These are phyloP conservation scores for Telenomus remus DNA, from an alignment of 1,140 invertebrate species.

Conservation along the genomic window DNA sequence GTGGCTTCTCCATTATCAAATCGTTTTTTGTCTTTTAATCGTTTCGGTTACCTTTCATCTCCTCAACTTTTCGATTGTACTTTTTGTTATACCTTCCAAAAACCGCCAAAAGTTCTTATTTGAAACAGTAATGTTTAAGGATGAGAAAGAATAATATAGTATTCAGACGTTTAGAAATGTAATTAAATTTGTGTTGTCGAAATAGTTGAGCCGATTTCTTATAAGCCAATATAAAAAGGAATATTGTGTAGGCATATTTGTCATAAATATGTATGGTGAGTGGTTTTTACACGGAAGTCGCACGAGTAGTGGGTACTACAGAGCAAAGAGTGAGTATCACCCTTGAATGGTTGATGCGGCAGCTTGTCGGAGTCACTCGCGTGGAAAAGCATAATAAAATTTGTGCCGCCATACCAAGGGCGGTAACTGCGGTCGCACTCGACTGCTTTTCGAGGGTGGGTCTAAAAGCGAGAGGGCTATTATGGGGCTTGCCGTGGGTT, in stretches of 20 bases:
- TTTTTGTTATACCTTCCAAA: too few relatives aligned
- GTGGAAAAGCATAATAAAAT: conserved; percentile 63
- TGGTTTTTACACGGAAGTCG: conserved; percentile 49
- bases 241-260: conserved; percentile 46
- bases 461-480: conserved; percentile 59
- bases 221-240: conserved; percentile 3
- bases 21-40: conserved; percentile 2
- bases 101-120: too few relatives aligned
- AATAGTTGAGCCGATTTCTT: background rate
- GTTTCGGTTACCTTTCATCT: background rate
- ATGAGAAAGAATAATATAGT: too few relatives aligned
- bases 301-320: conserved; percentile 18
- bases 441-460: conserved; percentile 55
- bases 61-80: too few relatives aligned
- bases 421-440: conserved; percentile 61
- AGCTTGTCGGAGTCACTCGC: conserved; percentile 54
- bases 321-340: background rate
- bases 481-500: conserved; percentile 59
- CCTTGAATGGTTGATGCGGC: conserved; percentile 36
- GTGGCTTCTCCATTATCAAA: conserved; percentile 13
- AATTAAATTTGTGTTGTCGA: too few relatives aligned
- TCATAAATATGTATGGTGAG: conserved; percentile 49
- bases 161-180: too few relatives aligned
- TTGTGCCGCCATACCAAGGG: conserved; percentile 61
- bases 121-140: too few relatives aligned